phyloP scores from a whole-genome alignment of 2,797 vertebrate species.

The Melanogrammus aeglefinus region DNA sequence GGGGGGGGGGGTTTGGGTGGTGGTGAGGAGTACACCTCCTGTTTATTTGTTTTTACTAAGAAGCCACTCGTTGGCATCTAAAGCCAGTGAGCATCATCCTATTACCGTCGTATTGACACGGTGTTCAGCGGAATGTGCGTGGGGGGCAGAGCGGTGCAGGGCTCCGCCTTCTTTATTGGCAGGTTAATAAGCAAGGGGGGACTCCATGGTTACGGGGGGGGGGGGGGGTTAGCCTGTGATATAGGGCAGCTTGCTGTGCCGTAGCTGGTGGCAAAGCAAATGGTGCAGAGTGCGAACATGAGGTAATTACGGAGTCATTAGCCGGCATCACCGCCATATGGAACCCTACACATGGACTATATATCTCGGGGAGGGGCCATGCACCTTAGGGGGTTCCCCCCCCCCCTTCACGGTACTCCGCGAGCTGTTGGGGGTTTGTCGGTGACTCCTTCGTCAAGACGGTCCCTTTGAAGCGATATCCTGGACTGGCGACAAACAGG shows the following conservation, averaged over 20 bases:
- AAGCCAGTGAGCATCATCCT: neutral
- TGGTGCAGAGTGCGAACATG: slow-evolving; percentile 70
- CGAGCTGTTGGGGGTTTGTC: slow-evolving; percentile 34
- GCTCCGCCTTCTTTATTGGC: slow-evolving; percentile 1
- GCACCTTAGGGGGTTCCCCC: slow-evolving; percentile 56
- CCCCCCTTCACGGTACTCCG: slow-evolving; percentile 33
- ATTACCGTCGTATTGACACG: neutral
- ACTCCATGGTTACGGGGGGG: neutral
- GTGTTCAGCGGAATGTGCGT: neutral
- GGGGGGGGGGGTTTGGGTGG: neutral
- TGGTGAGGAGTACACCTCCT: neutral
- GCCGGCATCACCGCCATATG: slow-evolving; percentile 66
- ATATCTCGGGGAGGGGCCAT: slow-evolving; percentile 19
- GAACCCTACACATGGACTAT: slow-evolving; percentile 42
- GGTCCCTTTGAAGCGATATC: neutral
- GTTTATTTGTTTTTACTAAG: neutral
- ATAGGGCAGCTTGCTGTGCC: slow-evolving; percentile 47
- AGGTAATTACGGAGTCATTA: slow-evolving; percentile 73
- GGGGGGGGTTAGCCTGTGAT: slow-evolving; percentile 16
- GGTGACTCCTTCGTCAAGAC: slow-evolving; percentile 24
- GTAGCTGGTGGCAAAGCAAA: slow-evolving; percentile 71
- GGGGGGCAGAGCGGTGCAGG: neutral
- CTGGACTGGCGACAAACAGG: neutral
- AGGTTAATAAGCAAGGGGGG: neutral
- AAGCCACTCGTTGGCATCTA: neutral